Base-by-base conservation (phyloP, 2,888 invertebrate species). In the Coleophora flavipennella region DNA sequence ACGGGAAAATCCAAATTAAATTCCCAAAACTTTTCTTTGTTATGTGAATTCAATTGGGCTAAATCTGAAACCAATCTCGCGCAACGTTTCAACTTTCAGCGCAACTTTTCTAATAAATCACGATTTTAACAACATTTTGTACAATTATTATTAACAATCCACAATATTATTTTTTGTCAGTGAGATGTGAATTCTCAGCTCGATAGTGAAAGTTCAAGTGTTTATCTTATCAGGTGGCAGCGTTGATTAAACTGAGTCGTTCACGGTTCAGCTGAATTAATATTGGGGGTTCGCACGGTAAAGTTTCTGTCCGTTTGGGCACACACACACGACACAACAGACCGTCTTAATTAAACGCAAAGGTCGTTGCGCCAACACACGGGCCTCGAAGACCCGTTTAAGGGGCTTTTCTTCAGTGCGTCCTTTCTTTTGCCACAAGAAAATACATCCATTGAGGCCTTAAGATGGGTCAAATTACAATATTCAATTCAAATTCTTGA, bases 391-490 rank as follows among this genome's bases (percentile, higher is more conserved):
- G 40, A 8, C 43, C 41, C 41, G 44, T 42, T 34, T 34, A 42
- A 36, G 29, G 39, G 38, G 36, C 37, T 38, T 40, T 43, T 43
- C 39, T 39, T 37, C 32, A 44, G 38, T 38, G 34, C 39, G 35
- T 41, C 35, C 20, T 38, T 11, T 41, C 35, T 6, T 38, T 11
- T 12, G 39, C 31, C 31, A 26, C 13, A 41, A 32, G 36, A 41
- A 44, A 41, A 49, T 43, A 47, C 49, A 44, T 51, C 58, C 55
- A 59, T 56, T 58, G 62, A n/a, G n/a, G n/a, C n/a, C n/a, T n/a
- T n/a, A n/a, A n/a, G n/a, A n/a, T n/a, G n/a, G n/a, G n/a, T n/a
- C n/a, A n/a, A n/a, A n/a, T n/a, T n/a, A n/a, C n/a, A n/a, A n/a
- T n/a, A n/a, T n/a, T n/a, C n/a, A n/a, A n/a, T n/a, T n/a, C n/a